These are phyloP conservation scores for Xerus inauris DNA, from an alignment of 2,113 vertebrate species.

Conservation along the genomic window DNA sequence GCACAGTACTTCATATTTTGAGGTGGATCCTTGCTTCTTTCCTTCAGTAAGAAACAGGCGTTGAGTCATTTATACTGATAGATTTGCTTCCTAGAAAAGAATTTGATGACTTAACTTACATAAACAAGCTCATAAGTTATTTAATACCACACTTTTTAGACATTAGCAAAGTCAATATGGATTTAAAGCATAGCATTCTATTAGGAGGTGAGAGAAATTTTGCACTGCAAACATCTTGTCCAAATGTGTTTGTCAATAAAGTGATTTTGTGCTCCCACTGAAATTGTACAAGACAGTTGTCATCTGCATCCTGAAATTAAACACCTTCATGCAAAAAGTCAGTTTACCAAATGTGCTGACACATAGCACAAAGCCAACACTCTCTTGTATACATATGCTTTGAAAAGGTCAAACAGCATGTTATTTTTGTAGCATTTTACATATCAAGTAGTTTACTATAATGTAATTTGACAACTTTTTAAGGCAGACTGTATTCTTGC, in stretches of 20 bases:
- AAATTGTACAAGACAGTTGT: neutral
- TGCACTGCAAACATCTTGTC: neutral
- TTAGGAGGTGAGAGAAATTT: neutral
- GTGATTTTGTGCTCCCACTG: neutral
- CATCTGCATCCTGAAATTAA: constrained; percentile 29
- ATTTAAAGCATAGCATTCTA: constrained; percentile 38
- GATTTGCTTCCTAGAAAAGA: constrained; percentile 72
- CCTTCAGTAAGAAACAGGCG: neutral
- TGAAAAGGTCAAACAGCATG: neutral
- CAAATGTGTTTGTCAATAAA: constrained; percentile 9
- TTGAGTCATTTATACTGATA: constrained; percentile 64
- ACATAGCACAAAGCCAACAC: neutral
- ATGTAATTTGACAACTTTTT: neutral
- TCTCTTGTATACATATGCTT: neutral
- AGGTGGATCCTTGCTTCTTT: fast-evolving
- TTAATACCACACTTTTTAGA: constrained; percentile 40
- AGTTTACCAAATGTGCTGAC: constrained; percentile 1
- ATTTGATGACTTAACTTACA: constrained; percentile 76
- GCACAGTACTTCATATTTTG: neutral
- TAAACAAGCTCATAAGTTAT: constrained; percentile 70
- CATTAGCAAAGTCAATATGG: constrained; percentile 40
- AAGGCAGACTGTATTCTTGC: neutral
- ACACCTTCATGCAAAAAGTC: neutral
- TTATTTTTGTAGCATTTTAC: neutral
- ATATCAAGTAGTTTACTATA: neutral